Evolutionary conservation across 2,113 vertebrate genomes (phyloP).

Genomic region (Odontesthes bonariensis): DNA sequence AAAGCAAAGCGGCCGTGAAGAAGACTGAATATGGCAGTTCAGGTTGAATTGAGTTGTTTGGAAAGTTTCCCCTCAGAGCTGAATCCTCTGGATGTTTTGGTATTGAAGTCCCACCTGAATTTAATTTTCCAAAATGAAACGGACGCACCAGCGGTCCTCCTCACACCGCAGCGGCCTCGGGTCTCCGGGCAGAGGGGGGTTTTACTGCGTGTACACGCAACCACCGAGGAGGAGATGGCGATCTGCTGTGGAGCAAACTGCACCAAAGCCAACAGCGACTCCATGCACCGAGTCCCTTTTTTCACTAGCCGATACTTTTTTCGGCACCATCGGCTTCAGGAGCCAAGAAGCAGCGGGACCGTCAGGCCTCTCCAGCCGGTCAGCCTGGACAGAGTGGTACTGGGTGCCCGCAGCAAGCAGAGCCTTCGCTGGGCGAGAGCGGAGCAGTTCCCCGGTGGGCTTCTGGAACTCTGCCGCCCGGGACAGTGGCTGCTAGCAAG

Average conservation of each 20-base stretch:
- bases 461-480: slow-evolving; percentile 72
- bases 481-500: slow-evolving; percentile 74
- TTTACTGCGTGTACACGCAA: slow-evolving; percentile 74
- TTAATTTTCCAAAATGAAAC: slow-evolving; percentile 53
- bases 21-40: slow-evolving; percentile 66
- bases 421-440: slow-evolving; percentile 71
- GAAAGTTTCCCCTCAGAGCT: slow-evolving; percentile 70
- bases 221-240: slow-evolving; percentile 68
- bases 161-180: slow-evolving; percentile 62
- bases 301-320: slow-evolving; percentile 73
- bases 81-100: slow-evolving; percentile 72
- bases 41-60: slow-evolving; percentile 56
- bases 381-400: slow-evolving; percentile 69
- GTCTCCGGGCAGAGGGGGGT: slow-evolving; percentile 37
- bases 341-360: slow-evolving; percentile 34
- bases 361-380: slow-evolving; percentile 65
- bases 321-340: slow-evolving; percentile 66
- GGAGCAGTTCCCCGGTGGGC: slow-evolving; percentile 56
- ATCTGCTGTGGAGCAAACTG: slow-evolving; percentile 8
- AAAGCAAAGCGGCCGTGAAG: neutral
- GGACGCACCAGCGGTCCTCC: slow-evolving; percentile 72
- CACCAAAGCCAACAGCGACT: neutral
- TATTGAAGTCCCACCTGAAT: slow-evolving; percentile 47
- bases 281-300: slow-evolving; percentile 68
- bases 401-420: slow-evolving; percentile 75